Evolutionary conservation across 2,113 vertebrate species (phyloP).

Genomic region (Collichthys lucidus): DNA sequence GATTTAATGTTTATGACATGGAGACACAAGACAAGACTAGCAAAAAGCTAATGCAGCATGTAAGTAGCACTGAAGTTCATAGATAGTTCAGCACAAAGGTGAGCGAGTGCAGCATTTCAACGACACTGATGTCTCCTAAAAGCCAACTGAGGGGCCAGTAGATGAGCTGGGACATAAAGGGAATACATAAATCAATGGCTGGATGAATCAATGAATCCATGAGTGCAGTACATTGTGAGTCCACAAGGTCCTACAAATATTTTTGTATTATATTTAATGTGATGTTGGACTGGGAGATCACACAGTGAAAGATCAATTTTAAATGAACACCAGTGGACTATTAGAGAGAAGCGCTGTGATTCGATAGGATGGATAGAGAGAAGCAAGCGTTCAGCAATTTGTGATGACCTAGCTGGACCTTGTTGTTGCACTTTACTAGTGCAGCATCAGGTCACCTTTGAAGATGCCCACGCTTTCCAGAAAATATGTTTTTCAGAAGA

Average conservation of each 20-base stretch:
- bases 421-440: too few species aligned
- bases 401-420: too few species aligned
- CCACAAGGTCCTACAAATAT: not conserved
- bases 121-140: not conserved
- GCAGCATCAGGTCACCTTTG: too few species aligned
- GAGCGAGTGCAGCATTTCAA: not conserved
- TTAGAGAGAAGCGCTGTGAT: not conserved
- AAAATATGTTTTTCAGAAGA: not conserved
- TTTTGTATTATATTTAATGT: not conserved
- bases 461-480: too few species aligned
- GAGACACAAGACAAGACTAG: too few species aligned
- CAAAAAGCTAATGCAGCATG: not conserved
- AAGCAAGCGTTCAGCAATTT: not conserved
- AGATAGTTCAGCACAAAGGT: not conserved
- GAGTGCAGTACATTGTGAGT: not conserved
- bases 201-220: not conserved
- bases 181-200: not conserved
- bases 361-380: not conserved
- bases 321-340: not conserved
- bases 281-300: not conserved
- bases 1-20: too few species aligned
- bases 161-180: not conserved
- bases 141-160: not conserved
- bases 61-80: not conserved
- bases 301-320: not conserved